Evolutionary conservation across 2,113 vertebrate genomes (phyloP).

Genomic region (Typhlomys cinereus): DNA sequence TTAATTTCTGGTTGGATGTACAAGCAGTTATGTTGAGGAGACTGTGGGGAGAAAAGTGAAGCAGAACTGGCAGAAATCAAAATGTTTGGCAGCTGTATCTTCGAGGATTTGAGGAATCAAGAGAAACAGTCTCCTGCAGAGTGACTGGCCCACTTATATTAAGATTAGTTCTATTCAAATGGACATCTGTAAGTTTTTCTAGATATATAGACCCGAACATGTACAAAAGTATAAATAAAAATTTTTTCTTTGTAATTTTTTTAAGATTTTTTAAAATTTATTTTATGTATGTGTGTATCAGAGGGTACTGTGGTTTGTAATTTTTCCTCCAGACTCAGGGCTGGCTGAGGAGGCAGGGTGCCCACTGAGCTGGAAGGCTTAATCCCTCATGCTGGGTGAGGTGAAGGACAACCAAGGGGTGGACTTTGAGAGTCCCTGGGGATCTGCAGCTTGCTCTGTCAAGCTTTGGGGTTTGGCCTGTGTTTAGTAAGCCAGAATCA

Average conservation of each 20-base stretch:
- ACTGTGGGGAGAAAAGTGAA: not conserved
- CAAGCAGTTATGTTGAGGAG: not conserved
- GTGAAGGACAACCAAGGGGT: not conserved
- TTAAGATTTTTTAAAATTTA: too few species aligned
- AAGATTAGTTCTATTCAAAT: too few species aligned
- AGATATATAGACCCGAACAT: not conserved
- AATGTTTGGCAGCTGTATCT: too few species aligned
- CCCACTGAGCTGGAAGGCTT: not conserved
- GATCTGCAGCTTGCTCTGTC: not conserved
- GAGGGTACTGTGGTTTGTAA: not conserved
- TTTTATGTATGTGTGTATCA: too few species aligned
- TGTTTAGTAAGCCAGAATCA: not conserved
- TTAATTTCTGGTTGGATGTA: not conserved
- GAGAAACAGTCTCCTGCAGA: too few species aligned
- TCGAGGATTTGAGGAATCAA: too few species aligned
- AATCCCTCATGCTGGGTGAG: not conserved
- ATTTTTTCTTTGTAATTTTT: too few species aligned
- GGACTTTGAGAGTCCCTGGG: not conserved
- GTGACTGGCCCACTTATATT: too few species aligned
- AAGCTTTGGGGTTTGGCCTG: not conserved
- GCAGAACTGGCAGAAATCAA: too few species aligned
- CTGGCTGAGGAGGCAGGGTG: not conserved
- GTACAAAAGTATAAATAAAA: not conserved
- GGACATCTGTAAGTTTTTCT: too few species aligned
- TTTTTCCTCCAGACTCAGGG: not conserved